Evolutionary conservation across 64 coral and sea anemone species (phyloP).

Genomic region (Actinia equina): DNA sequence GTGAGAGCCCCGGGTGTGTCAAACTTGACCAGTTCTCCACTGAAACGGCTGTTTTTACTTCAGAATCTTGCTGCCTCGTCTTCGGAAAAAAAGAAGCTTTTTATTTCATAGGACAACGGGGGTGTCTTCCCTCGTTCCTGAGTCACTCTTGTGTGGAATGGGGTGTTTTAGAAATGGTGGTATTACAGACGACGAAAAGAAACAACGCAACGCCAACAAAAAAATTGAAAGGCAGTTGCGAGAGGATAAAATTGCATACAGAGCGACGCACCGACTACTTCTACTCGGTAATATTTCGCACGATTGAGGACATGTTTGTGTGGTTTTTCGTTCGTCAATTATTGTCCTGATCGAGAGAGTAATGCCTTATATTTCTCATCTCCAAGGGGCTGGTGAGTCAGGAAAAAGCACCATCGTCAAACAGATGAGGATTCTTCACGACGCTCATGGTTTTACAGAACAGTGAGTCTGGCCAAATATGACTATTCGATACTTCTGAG

Average conservation of each 20-base stretch:
- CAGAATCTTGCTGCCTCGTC: constrained; percentile 88
- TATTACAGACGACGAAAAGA: constrained; percentile 89
- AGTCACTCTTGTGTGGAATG: constrained; percentile 99
- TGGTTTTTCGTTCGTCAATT: constrained; percentile 77
- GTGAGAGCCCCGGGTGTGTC: constrained; percentile 8
- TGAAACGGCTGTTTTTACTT: constrained; percentile 49
- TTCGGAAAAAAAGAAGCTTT: constrained; percentile 98
- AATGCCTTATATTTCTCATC: constrained; percentile 85
- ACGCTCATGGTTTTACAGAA: constrained; percentile 94
- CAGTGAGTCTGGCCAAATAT: constrained; percentile 73
- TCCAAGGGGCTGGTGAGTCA: constrained; percentile 99
- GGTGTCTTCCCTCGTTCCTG: constrained; percentile 99
- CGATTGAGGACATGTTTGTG: constrained; percentile 74
- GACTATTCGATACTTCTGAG: constrained; percentile 69
- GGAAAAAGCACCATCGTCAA: constrained; percentile 99
- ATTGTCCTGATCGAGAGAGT: constrained; percentile 72
- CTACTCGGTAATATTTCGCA: constrained; percentile 93
- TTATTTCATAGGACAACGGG: constrained; percentile 99
- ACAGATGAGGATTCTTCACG: constrained; percentile 98
- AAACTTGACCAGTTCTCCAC: constrained; percentile 20
- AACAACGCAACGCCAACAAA: constrained; percentile 94
- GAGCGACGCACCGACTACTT: constrained; percentile 98
- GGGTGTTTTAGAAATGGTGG: constrained; percentile 94
- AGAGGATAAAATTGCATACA: constrained; percentile 98
- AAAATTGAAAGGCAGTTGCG: constrained; percentile 99